Conservation (phyloP, 2,888 invertebrate genomes). For the Pyrocoelia pectoralis region DNA sequence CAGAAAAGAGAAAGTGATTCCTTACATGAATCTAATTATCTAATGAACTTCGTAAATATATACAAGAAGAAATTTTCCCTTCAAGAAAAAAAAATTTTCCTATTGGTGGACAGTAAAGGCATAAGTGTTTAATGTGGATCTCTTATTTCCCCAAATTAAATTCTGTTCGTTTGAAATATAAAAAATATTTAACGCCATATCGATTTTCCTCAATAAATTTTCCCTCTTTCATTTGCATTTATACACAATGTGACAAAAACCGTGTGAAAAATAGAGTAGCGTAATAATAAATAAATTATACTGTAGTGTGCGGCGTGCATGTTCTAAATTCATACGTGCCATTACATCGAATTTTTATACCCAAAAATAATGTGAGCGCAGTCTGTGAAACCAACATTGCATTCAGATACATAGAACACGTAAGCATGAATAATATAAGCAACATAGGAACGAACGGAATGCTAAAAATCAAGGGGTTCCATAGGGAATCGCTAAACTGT, state of each 20-base stretch:
- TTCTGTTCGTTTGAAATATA: too few species aligned
- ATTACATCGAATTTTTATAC: constrained; percentile 47
- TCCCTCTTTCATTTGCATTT: not conserved
- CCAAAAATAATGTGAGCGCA: constrained; percentile 40
- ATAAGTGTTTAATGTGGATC: too few species aligned
- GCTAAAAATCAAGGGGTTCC: constrained; percentile 53
- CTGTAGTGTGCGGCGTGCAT: constrained; percentile 18
- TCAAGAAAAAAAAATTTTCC: too few species aligned
- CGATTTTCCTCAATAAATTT: too few species aligned
- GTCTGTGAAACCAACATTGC: constrained; percentile 46
- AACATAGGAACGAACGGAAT: constrained; percentile 52
- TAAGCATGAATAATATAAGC: constrained; percentile 54
- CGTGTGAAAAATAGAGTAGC: not conserved
- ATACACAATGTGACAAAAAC: not conserved
- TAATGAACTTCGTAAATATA: too few species aligned
- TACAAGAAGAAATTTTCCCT: too few species aligned
- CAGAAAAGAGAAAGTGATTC: too few species aligned
- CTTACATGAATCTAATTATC: too few species aligned
- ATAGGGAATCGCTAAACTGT: constrained; percentile 49
- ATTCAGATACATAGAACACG: constrained; percentile 53
- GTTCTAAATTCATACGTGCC: constrained; percentile 37
- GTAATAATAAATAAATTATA: constrained; percentile 21
- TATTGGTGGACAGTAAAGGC: too few species aligned
- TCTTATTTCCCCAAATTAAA: too few species aligned
- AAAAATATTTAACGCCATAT: too few species aligned